Evolutionary conservation across 2,888 invertebrate genomes (phyloP), one percentile per base, ranked within the genome.

Genomic region (Troides oblongomaculatus): DNA sequence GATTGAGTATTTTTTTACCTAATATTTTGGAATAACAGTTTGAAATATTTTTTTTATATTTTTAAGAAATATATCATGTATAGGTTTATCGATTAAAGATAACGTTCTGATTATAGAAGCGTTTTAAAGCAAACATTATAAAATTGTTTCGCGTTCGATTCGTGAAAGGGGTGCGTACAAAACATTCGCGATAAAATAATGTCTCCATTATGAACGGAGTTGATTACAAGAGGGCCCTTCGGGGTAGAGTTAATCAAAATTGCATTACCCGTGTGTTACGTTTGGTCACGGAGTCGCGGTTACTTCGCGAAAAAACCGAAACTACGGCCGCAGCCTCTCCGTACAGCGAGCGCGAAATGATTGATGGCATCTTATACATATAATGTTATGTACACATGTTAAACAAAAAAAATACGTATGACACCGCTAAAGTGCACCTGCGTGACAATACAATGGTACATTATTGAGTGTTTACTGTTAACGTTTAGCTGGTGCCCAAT

Each of bases 201-300:
- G 85, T 88, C 84, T 88, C 83, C 82, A 87, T 87, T 81, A 79
- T 80, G 76, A 79, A 73, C 71, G 77, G 76, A 75, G 78, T 79
- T 82, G 82, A 84, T 83, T 82, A 79, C 76, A 76, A 77, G 74
- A 75, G 76, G 53, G 77, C 77, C 78, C 80, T 80, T 79, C 80
- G 78, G 75, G 81, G 78, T 76, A 80, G 75, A 84, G 85, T 87
- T 87, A 87, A 92, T 92, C 90, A 89, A 89, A 91, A 89, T 87
- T 89, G 86, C 88, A 91, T 92, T 90, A 89, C 77, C 72, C 71
- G 73, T 77, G 75, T 83, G 80, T 79, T 82, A 82, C 81, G 76
- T 83, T 87, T 86, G 82, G 88, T 87, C 88, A 87, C 86, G 86
- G 81, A 81, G 76, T 74, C 79, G 76, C 78, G 74, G 79, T 75